Base-by-base conservation (phyloP, 1,140 invertebrate genomes). In the Ceratina japonica region DNA sequence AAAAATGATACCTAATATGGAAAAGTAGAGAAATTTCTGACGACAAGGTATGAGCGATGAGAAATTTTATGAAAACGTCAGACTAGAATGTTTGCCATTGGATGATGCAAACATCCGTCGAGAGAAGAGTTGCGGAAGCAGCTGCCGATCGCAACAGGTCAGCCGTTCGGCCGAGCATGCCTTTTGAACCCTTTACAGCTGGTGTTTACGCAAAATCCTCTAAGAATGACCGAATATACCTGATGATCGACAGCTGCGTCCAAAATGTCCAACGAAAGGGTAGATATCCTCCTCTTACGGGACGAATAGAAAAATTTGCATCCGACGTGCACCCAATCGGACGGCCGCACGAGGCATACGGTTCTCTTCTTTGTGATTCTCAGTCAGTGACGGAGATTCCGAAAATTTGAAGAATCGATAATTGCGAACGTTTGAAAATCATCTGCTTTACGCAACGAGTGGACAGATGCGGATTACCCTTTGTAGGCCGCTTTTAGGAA, bases 151-250 rank as follows among this genome's bases (percentile, higher is more conserved):
- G 87, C 80, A 88, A 84, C 84, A 89, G 88, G 86, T 90, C 84
- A 87, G 89, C 84, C 80, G n/a, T 69, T 31, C 76, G 77, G 54
- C 37, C 62, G 65, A 61, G 52, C 31, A 18, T 51, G 27, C 24
- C 75, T 64, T 70, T 68, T 82, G 22, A 79, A 79, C 81, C 77
- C 80, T 27, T 76, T 80, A 79, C 87, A 90, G 80, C 89, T 86
- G 89, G 86, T 89, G 83, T 91, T 91, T 91, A 82, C 89, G 89
- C 82, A 90, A 91, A 90, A 88, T 79, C 56, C 80, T 64, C 49
- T 4, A 31, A 80, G 58, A 61, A 87, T 84, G 85, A 86, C 86
- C 79, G 75, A 84, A 87, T 62, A 81, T 65, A 16, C 22, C 73
- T 71, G 18, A 22, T 31, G 52, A 77, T 78, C 74, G 56, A 54